Percentiles rank a stretch among this genome's conserved stretches.
Evolutionary conservation across 2,888 invertebrate genomes (phyloP).

Genomic region (Bellardia pandia): DNA sequence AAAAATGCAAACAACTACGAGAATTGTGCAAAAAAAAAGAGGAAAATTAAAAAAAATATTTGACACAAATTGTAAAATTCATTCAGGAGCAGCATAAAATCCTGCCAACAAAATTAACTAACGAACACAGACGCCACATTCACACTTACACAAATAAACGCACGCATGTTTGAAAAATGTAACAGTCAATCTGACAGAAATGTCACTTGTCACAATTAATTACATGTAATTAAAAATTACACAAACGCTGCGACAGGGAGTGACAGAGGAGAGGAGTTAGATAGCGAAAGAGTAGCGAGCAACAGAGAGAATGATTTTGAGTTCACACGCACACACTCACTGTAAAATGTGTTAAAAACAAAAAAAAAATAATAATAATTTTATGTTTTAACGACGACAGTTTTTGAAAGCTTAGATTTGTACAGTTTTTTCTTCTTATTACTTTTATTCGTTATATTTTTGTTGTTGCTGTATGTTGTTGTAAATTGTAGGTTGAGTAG

Average conservation of each 20-base stretch:
- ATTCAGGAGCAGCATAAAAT: conserved; percentile 61
- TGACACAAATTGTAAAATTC: conserved; percentile 70
- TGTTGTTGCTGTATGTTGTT: not conserved
- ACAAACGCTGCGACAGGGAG: conserved; percentile 15
- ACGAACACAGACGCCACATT: conserved; percentile 47
- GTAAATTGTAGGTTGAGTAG: conserved; percentile 42
- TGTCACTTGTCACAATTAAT: conserved; percentile 74
- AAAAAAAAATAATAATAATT: conserved; percentile 37
- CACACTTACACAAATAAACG: conserved; percentile 69
- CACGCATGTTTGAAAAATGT: conserved; percentile 73
- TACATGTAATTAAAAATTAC: conserved; percentile 72
- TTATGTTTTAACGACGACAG: conserved; percentile 63
- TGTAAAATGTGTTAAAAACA: not conserved
- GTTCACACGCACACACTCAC: not conserved
- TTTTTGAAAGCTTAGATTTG: conserved; percentile 62
- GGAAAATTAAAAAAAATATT: conserved; percentile 54
- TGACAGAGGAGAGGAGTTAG: too few species aligned
- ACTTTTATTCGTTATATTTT: not conserved
- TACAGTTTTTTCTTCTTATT: not conserved
- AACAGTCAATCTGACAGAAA: conserved; percentile 73
- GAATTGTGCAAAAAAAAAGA: not conserved
- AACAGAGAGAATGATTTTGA: not conserved
- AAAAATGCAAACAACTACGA: conserved; percentile 3
- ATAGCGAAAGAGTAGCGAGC: too few species aligned
- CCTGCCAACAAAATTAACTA: conserved; percentile 31